Base-by-base conservation (phyloP, 53 echinoderm and acorn worm species). In the Patiria pectinifera region DNA sequence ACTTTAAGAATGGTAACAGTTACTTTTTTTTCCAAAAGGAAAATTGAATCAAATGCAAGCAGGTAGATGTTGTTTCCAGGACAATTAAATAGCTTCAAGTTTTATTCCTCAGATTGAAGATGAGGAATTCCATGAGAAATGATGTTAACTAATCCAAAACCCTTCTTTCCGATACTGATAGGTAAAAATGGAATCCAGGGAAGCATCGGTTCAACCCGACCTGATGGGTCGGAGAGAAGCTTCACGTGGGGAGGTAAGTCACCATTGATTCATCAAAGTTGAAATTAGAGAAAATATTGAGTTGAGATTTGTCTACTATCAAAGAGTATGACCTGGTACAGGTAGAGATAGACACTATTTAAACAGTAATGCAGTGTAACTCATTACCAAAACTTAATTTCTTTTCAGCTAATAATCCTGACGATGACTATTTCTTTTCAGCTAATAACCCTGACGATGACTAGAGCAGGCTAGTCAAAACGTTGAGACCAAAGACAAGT, bases 171-270 rank as follows among this genome's bases (percentile, higher is more conserved):
- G 3, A 79, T 15, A 8, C n/a, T 25, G 2, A 82, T 22, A 82
- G 82, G 82, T 23, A 59, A 53, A 22, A 84, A 35, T 58, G 7
- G 1, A 6, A 26, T 26, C 66, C 35, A 84, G 5, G 84, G 84
- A 4, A 53, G 19, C 84, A 84, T 84, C 12, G 69, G 12, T 35
- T 60, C 59, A 35, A 66, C 43, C 4, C 43, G 69, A 44, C 62
- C 84, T 4, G 63, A 84, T 4, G 84, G 84, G 1, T 26, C 63
- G 7, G 43, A 66, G 14, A 24, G 69, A 44, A 63, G 21, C 19
- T 84, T 84, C 84, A 63, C 84, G 4, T 84, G 84, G 84, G 84
- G 84, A 84, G 84, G 84, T 84, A 66, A 84, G 16, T 3, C 12
- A 13, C 4, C 7, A 8, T 13, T 66, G 13, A 66, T 13, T 66